Conservation (phyloP, 2,888 invertebrate genomes). For the Macrosoma leucophasiata region DNA sequence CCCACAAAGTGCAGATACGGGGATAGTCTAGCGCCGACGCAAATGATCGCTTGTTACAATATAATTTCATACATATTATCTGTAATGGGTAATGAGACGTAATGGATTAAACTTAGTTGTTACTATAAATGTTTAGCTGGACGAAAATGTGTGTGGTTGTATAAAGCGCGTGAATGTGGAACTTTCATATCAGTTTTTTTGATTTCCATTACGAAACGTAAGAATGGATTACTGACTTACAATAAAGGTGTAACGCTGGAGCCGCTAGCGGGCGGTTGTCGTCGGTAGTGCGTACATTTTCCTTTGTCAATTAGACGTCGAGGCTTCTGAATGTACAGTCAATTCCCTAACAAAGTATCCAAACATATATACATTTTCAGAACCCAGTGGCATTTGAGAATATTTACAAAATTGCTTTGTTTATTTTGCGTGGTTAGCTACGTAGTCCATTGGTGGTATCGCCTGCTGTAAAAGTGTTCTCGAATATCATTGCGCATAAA, state of each 20-base stretch:
- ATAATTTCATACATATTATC: constrained; percentile 59
- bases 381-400: too few relatives aligned
- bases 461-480: too few relatives aligned
- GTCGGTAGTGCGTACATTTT: constrained; percentile 46
- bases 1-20: too few relatives aligned
- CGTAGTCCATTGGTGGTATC: too few relatives aligned
- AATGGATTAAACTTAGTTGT: constrained; percentile 68
- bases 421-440: too few relatives aligned
- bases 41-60: constrained; percentile 50
- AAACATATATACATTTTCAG: too few relatives aligned
- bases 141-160: constrained; percentile 67
- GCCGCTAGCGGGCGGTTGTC: too few relatives aligned
- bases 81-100: constrained; percentile 60
- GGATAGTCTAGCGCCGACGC: constrained; percentile 61
- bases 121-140: constrained; percentile 75
- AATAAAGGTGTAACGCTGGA: too few relatives aligned
- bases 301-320: constrained; percentile 46
- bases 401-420: too few relatives aligned
- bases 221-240: constrained; percentile 27
- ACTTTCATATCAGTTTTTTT: constrained; percentile 56
- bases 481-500: too few relatives aligned
- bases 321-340: constrained; percentile 36
- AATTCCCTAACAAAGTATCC: too few relatives aligned
- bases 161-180: constrained; percentile 66
- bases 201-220: constrained; percentile 34